Evolutionary conservation across 2,888 invertebrate genomes (phyloP), one percentile per base, ranked within the genome.

Genomic region (Brachycybe producta): DNA sequence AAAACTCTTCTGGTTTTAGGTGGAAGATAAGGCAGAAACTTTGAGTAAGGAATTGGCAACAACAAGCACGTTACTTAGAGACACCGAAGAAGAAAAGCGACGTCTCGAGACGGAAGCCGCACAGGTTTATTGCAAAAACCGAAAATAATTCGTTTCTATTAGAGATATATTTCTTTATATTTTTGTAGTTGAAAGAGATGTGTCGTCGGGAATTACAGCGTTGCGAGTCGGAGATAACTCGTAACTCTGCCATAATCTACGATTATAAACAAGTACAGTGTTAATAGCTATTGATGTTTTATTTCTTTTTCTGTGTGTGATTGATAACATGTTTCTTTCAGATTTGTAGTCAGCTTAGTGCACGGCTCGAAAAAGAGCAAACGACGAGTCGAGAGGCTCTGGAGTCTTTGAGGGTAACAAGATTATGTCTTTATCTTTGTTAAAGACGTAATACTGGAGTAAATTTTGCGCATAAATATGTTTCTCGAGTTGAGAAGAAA

Each of bases 331-430:
- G 21, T 46, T 52, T 13, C 5, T 57, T 59, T 42, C 59, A 70
- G 69, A 71, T 71, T 49, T 73, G 71, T 60, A 70, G 71, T 7
- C 70, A 79, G 69, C 80, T 94, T 43, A 86, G 90, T 66, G 84
- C 86, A 59, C 74, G 91, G 2, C 73, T 91, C 48, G 92, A 92
- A 67, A 76, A 77, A 54, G 84, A 88, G 63, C 74, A 84, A 58
- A 77, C 81, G 54, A 72, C 75, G 23, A 70, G 76, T 19, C 78
- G 75, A 61, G 75, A 76, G 42, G 75, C 76, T 52, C 62, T 79
- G 46, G 34, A 15, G 15, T 13, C 17, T 26, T 30, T 53, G 15
- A 40, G 32, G 35, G 49, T 43, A 44, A n/a, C n/a, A n/a, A 13
- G 7, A n/a, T 24, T 48, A 3, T 5, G 8, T 21, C 5, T 41